These are phyloP conservation scores for Upupa epops DNA, from an alignment of 2,113 vertebrate genomes.

Conservation along the genomic window DNA sequence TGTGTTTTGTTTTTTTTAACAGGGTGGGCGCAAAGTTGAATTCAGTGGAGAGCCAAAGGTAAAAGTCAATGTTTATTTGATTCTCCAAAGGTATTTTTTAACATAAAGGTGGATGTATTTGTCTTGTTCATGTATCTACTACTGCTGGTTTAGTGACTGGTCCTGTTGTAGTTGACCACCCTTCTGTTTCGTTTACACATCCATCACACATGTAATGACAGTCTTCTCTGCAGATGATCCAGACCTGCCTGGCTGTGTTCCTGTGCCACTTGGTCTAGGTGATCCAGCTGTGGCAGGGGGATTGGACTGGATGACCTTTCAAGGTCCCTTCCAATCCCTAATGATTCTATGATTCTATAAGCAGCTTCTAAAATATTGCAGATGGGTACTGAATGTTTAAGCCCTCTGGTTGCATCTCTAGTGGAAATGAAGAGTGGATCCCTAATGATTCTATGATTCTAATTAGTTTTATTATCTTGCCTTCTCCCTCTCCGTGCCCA, in stretches of 20 bases:
- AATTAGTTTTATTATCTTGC: background rate
- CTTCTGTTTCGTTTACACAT: background rate
- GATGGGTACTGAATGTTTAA: background rate
- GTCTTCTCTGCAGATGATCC: no score
- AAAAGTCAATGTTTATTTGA: slow-evolving; percentile 40
- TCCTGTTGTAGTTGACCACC: background rate
- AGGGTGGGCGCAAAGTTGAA: slow-evolving; percentile 93
- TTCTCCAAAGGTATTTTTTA: background rate
- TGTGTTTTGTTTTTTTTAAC: background rate
- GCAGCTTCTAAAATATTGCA: background rate
- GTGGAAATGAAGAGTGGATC: background rate
- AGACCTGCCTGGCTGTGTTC: no score
- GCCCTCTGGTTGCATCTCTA: background rate
- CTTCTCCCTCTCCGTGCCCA: background rate
- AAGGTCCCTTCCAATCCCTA: no score
- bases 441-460: no score
- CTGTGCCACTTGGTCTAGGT: no score
- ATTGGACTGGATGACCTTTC: no score
- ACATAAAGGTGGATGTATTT: background rate
- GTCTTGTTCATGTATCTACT: fast-evolving
- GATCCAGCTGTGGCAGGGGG: no score
- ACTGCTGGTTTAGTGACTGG: background rate
- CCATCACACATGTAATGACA: no score
- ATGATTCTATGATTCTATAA: no score
- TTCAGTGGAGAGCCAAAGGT: slow-evolving; percentile 87